These are phyloP conservation scores for Brachyistius frenatus DNA, from an alignment of 2,113 vertebrate genomes.

Conservation along the genomic window DNA sequence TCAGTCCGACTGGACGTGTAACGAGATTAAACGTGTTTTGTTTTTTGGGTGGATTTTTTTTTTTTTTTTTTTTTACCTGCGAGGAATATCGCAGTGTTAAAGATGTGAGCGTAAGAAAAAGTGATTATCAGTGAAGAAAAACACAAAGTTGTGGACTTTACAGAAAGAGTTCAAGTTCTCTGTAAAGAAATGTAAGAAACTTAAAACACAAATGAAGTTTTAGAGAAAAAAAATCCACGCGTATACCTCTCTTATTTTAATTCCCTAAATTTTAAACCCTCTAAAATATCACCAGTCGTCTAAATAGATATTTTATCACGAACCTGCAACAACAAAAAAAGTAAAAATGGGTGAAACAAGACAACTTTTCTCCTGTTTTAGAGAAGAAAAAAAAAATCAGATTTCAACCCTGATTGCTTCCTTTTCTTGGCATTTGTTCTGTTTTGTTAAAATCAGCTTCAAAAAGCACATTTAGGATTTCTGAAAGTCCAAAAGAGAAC, in stretches of 20 bases:
- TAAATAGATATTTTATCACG: conserved; percentile 49
- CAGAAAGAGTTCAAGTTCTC: too few relatives aligned
- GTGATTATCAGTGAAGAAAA: too few relatives aligned
- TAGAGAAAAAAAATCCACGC: too few relatives aligned
- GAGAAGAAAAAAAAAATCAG: conserved; percentile 7
- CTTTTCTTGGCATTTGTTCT: not conserved
- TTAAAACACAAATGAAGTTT: too few relatives aligned
- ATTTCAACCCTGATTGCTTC: not conserved
- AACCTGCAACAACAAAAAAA: conserved; percentile 52
- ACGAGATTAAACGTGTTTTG: conserved; percentile 17
- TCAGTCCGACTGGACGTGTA: conserved; percentile 40
- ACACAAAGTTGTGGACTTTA: too few relatives aligned
- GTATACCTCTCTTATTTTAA: not conserved
- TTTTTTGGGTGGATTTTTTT: not conserved
- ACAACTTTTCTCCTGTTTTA: conserved; percentile 23
- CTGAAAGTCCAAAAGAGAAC: not conserved
- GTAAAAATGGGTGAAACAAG: conserved; percentile 19
- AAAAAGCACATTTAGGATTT: not conserved
- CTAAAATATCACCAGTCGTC: not conserved
- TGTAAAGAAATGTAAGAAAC: too few relatives aligned
- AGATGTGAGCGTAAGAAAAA: too few relatives aligned
- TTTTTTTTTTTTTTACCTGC: not conserved
- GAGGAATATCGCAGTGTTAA: rapidly evolving
- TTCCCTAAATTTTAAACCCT: conserved; percentile 18
- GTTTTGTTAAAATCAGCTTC: not conserved